Conservation (phyloP, 2,113 vertebrate species). For the Cavia porcellus region DNA sequence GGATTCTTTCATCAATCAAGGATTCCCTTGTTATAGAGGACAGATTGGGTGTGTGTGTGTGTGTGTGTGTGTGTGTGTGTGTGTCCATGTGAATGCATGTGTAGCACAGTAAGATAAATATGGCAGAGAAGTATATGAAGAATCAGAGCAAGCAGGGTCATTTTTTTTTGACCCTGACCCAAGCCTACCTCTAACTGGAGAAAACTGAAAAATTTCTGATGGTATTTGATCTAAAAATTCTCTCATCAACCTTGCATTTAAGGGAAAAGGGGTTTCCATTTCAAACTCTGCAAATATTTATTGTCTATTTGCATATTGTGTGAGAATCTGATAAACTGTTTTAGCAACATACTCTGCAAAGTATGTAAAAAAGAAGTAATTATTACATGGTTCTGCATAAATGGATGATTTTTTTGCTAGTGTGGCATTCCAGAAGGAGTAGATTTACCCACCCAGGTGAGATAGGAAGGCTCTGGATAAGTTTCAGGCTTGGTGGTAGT, state of each 20-base stretch:
- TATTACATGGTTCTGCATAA: not conserved
- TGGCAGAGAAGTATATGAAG: not conserved
- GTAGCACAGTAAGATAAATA: not conserved
- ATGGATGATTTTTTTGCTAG: not conserved
- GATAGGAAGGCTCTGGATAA: not conserved
- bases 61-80: not conserved
- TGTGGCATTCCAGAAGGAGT: not conserved
- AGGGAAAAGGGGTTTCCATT: not conserved
- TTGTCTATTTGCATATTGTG: not conserved
- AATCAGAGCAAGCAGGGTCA: not conserved
- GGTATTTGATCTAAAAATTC: not conserved
- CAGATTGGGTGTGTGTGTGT: not conserved
- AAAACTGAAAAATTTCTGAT: not conserved
- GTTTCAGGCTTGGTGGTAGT: not conserved
- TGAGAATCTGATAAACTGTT: not conserved
- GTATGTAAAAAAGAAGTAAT: not conserved
- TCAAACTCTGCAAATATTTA: not conserved
- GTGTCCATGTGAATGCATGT: not conserved
- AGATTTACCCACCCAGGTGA: not conserved
- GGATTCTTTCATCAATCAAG: not conserved
- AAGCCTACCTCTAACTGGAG: not conserved
- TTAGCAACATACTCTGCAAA: not conserved
- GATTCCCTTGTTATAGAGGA: not conserved
- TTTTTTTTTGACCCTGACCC: not conserved
- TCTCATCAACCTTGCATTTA: not conserved